Base-by-base conservation (phyloP, 1,140 invertebrate genomes). In the Saccostrea echinata region DNA sequence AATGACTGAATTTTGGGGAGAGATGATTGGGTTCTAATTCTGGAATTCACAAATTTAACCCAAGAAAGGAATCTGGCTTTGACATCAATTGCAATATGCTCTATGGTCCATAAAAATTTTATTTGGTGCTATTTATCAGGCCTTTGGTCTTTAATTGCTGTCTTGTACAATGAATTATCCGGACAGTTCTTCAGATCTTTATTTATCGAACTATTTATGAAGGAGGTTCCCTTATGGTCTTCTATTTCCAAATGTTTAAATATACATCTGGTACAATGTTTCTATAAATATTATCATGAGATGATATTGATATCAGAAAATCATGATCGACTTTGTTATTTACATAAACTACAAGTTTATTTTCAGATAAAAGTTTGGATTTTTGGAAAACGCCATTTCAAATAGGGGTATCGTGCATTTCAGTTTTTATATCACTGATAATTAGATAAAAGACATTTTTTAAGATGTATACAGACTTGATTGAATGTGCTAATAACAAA, bases 41-140 rank as follows among this genome's bases (percentile, higher is more conserved):
- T 27, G 68, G 68, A 76, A 76, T 30, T 11, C 68, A 76, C 68
- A 33, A 30, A 76, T 76, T 76, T 76, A 76, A 27, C 57, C 21
- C 21, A 64, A 21, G 57, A 18, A 64, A 30, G 27, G 68, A 76
- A 33, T 11, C 68, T 76, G 68, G 27, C 24, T 18, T 13, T 76
- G 68, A 76, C 68, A 76, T 76, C 27, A 76, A 33, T 30, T 24
- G 2, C 68, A 76, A 76, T 76, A 76, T 76, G 68, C 27, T 76
- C 68, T 16, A 35, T 76, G 68, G 68, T 76, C 68, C 27, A 76
- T 76, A 76, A 76, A 76, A 76, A 2, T 76, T 71, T 76, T 30
- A 76, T 76, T 76, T 76, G 27, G 68, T 33, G 68, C 33, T 30
- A 33, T 76, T 76, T 33, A 76, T 76, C 68, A 76, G 11, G 24